phyloP scores from a whole-genome alignment of 2,113 vertebrate species.

The Papio anubis region DNA sequence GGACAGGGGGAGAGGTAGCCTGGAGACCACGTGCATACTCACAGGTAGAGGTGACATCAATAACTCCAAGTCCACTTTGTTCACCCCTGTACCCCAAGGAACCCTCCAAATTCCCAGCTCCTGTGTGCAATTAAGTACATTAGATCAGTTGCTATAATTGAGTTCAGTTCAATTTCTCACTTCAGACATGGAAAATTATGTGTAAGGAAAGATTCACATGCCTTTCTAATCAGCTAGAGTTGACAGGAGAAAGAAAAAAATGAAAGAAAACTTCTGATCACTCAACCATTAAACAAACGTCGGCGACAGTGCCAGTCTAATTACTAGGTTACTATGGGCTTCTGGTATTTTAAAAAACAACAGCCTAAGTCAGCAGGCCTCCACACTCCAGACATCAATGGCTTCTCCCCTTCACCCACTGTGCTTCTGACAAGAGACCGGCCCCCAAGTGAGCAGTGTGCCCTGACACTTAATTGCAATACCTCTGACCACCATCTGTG shows the following conservation, averaged over 20 bases:
- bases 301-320: slow-evolving; percentile 73
- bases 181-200: slow-evolving; percentile 82
- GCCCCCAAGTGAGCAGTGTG: background rate
- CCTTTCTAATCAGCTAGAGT: slow-evolving; percentile 81
- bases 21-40: accelerated
- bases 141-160: slow-evolving; percentile 82
- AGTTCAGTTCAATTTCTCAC: slow-evolving; percentile 85
- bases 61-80: background rate
- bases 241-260: slow-evolving; percentile 72
- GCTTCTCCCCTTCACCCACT: background rate
- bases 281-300: slow-evolving; percentile 82
- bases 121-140: slow-evolving; percentile 79
- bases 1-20: background rate
- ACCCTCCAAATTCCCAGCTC: slow-evolving; percentile 74
- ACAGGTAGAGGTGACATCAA: background rate
- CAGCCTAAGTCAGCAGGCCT: slow-evolving; percentile 40
- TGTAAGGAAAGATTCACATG: slow-evolving; percentile 82
- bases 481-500: background rate
- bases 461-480: background rate
- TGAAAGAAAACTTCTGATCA: slow-evolving; percentile 81
- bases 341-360: slow-evolving; percentile 77
- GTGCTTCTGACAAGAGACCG: background rate
- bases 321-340: slow-evolving; percentile 78
- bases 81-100: slow-evolving; percentile 38
- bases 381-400: background rate